Evolutionary conservation across 2,113 vertebrate species (phyloP).

Genomic region (Leucoraja erinaceus): DNA sequence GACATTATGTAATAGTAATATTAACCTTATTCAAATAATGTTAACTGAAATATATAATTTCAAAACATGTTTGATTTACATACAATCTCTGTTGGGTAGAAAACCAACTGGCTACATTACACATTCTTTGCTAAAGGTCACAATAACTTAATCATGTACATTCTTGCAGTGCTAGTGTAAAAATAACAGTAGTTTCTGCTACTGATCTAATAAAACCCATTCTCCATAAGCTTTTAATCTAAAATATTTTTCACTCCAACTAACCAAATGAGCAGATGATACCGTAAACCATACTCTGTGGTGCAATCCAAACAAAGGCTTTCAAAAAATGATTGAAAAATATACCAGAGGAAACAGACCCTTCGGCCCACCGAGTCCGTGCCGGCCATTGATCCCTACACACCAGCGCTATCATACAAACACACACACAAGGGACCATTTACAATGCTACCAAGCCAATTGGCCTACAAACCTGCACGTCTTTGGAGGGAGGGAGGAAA

Average conservation of each 20-base stretch:
- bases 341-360: too few relatives aligned
- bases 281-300: neutral
- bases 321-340: too few relatives aligned
- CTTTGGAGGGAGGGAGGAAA: too few relatives aligned
- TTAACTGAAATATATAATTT: neutral
- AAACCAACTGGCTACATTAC: neutral
- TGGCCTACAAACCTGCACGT: too few relatives aligned
- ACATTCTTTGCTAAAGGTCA: neutral
- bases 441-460: too few relatives aligned
- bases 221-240: neutral
- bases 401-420: too few relatives aligned
- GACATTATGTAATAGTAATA: neutral
- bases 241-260: neutral
- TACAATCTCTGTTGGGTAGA: neutral
- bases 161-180: neutral
- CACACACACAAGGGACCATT: too few relatives aligned
- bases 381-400: too few relatives aligned
- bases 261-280: neutral
- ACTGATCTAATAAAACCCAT: neutral
- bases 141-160: slow-evolving; percentile 17
- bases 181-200: neutral
- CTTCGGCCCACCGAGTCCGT: too few relatives aligned
- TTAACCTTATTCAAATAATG: neutral
- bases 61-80: neutral
- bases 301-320: neutral